Base-by-base conservation (phyloP, 2,797 vertebrate genomes). In the Gambusia yucatana region DNA sequence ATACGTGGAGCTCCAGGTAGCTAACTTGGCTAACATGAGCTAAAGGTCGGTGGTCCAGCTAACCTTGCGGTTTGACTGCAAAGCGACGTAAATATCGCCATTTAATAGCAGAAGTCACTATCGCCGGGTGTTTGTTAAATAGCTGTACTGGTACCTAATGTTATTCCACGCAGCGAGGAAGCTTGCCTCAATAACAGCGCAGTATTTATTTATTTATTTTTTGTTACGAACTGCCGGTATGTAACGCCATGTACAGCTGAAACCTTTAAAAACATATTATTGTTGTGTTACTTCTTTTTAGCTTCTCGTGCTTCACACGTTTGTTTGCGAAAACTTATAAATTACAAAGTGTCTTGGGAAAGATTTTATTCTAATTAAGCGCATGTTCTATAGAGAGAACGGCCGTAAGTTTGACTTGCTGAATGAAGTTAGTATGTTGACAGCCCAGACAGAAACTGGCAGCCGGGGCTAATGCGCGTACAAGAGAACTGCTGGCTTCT, bases 21-120 rank as follows among this genome's bases (percentile, higher is more conserved):
- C 90, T 90, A 87, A 85, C 78, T 82, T 65, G 59, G 87, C 89
- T 85, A 93, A 82, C 48, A 36, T 78, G 72, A 82, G 93, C 92
- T 94, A 94, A 90, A 91, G 91, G 91, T 93, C 92, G 91, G 86
- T 81, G 83, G 82, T 87, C 81, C 44, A 43, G 90, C 91, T 93
- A 92, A 91, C 91, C 91, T 93, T 93, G 84, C 22, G 25, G 69
- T 86, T 84, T 83, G 80, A 78, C 80, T 86, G 79, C 61, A 69
- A 76, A 78, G 50, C 63, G 86, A 80, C 59, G 63, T 41, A 55
- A 59, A 82, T 25, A 17, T 70, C 25, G 25, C 39, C 39, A 6
- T 70, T 70, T 70, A 44, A 28, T 41, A 67, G 11, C 63, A 41
- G 33, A 41, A 70, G 67, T 44, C 67, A 44, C 2, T 6, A 3